A percentile compares a stretch with the other conserved stretches of the same genome.
These are phyloP conservation scores for Bellardia bayeri DNA, from an alignment of 2,888 invertebrate genomes.

Conservation along the genomic window DNA sequence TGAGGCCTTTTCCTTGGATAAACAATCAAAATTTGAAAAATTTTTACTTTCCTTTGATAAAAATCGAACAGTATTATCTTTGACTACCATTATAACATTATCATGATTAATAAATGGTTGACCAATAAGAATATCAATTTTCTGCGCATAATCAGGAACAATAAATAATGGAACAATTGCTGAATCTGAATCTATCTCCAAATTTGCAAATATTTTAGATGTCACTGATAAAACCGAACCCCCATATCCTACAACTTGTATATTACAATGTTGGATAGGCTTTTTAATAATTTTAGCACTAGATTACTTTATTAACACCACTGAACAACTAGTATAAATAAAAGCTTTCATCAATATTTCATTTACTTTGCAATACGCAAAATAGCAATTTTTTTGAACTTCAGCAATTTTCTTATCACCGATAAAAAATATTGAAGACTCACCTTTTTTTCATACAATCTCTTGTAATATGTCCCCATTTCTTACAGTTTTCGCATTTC, in stretches of 20 bases:
- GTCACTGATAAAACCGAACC: background rate
- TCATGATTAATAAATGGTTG: conserved; percentile 21
- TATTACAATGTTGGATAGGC: background rate
- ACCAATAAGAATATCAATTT: conserved; percentile 3
- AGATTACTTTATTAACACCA: conserved; percentile 19
- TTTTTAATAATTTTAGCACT: background rate
- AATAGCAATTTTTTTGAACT: background rate
- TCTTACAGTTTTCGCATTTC: conserved; percentile 5
- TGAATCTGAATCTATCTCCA: conserved; percentile 7
- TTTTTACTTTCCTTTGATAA: background rate
- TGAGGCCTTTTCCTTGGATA: too few species aligned
- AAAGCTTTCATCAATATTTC: background rate
- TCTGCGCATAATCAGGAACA: conserved; percentile 13
- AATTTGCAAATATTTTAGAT: background rate
- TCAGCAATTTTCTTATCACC: background rate
- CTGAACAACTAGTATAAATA: conserved; percentile 11
- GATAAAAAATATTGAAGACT: background rate
- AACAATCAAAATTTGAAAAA: conserved; percentile 11
- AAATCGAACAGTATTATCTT: background rate
- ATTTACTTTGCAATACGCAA: background rate
- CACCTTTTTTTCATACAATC: conserved; percentile 3
- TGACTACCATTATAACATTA: conserved; percentile 4
- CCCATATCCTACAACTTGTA: conserved; percentile 7
- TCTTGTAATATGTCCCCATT: background rate
- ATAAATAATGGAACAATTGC: background rate